A percentile compares a stretch with the other conserved stretches of the same genome.
phyloP scores from a whole-genome alignment of 2,113 vertebrate genomes.

The Petrocephalus microphthalmus region DNA sequence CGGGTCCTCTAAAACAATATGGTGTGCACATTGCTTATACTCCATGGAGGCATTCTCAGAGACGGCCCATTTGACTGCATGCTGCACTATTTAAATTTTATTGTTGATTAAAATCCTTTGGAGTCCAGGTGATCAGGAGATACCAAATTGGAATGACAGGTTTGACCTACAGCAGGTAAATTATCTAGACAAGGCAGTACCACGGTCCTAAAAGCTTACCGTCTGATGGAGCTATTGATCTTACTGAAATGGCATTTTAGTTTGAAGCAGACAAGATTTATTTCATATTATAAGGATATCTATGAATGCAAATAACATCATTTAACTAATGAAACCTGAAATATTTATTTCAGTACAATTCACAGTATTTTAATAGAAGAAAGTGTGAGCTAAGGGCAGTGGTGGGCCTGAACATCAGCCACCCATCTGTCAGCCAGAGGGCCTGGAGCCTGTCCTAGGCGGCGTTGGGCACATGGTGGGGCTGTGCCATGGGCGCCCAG shows the following conservation, averaged over 20 bases:
- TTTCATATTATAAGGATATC: not conserved
- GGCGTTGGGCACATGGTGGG: not conserved
- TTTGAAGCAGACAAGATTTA: not conserved
- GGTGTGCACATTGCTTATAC: not conserved
- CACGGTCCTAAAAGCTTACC: not conserved
- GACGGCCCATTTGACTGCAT: not conserved
- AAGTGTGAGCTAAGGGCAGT: not conserved
- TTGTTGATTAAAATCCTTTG: not conserved
- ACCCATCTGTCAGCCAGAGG: not conserved
- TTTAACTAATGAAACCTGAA: not conserved
- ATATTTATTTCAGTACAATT: not conserved
- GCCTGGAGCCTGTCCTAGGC: not conserved
- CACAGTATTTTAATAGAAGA: not conserved
- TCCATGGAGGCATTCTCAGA: not conserved
- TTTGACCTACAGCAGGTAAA: not conserved
- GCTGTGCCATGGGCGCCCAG: not conserved
- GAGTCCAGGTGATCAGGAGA: not conserved
- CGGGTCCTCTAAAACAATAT: not conserved
- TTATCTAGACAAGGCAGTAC: not conserved
- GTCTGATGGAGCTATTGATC: not conserved
- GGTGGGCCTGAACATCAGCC: not conserved
- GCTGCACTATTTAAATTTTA: not conserved
- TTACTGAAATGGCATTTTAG: not conserved
- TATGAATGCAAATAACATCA: not conserved
- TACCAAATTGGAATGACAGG: not conserved